Conservation (phyloP, 2,113 vertebrate genomes). For the Lathamus discolor region DNA sequence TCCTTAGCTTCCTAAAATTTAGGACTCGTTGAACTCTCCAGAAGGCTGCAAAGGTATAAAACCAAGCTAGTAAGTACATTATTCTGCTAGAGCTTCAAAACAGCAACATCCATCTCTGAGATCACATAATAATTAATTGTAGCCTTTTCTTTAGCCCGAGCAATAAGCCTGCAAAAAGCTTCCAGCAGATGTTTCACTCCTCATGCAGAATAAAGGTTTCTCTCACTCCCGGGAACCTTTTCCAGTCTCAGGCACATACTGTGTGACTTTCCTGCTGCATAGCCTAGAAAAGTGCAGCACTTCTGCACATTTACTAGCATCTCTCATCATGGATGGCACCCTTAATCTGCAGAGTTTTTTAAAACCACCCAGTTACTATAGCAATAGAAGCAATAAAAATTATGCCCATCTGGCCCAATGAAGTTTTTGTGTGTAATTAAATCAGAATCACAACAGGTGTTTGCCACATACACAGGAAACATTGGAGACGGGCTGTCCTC, state of each 20-base stretch:
- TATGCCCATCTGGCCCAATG: conserved; percentile 3
- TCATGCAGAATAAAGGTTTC: background rate
- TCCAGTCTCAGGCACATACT: background rate
- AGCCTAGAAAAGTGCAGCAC: background rate
- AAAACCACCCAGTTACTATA: background rate
- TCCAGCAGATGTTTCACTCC: conserved; percentile 15
- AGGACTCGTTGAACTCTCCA: background rate
- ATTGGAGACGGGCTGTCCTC: background rate
- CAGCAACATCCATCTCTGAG: background rate
- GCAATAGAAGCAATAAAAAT: conserved; percentile 25
- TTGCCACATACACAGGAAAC: background rate
- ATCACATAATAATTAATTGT: conserved; percentile 12
- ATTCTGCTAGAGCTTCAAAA: background rate
- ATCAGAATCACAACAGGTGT: conserved; percentile 2
- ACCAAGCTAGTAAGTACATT: background rate
- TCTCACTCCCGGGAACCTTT: background rate
- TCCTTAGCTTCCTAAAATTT: background rate
- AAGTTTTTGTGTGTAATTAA: conserved; percentile 21
- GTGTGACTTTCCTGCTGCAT: background rate
- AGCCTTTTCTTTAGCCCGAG: background rate
- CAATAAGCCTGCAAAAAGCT: background rate
- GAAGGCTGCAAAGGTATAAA: background rate
- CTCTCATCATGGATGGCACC: background rate
- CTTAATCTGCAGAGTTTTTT: background rate
- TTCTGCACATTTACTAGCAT: background rate